Evolutionary conservation across 2,797 vertebrate genomes (phyloP), one percentile per base, ranked within the genome.

Genomic region (Darevskia mixta): DNA sequence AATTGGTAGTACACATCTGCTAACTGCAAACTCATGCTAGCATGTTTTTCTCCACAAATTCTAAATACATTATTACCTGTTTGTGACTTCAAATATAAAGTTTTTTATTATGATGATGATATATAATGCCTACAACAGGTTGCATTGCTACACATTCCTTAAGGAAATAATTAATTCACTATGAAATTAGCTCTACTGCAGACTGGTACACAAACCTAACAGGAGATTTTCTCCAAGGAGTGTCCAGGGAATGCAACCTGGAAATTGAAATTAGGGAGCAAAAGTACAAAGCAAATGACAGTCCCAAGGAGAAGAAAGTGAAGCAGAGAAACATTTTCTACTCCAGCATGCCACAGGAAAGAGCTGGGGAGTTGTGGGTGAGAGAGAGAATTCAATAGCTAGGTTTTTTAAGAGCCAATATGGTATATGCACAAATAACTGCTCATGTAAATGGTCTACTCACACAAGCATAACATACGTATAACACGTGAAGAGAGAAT

Each of bases 131-230:
- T 81, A 20, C 69, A 75, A 66, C 78, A 80, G 64, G 55, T 49
- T 85, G 55, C 5, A 66, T n/a, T 49, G 38, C 38, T 80, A 80
- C 18, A n/a, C n/a, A 61, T 76, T 80, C 41, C 55, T 80, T 58
- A 85, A 67, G 17, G 41, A 88, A 84, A 79, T 79, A 88, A 75
- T 85, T 80, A 85, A 71, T 67, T 38, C 41, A 67, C 32, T 75
- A 72, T 61, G 38, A 55, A 83, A 69, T 77, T 73, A 85, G 58
- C 55, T 85, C 58, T 61, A 85, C 55, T 7, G 18, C 69, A 75
- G 4, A 66, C 8, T 6, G 66, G 15, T 1, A 13, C 3, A 13
- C 18, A 88, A 75, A 81, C 55, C n/a, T n/a, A 67, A n/a, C 64
- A 58, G n/a, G 25, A 88, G 23, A 75, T 23, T 45, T 85, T 64